Conservation (phyloP, 2,888 invertebrate species). For the Caradrina clavipalpis region DNA sequence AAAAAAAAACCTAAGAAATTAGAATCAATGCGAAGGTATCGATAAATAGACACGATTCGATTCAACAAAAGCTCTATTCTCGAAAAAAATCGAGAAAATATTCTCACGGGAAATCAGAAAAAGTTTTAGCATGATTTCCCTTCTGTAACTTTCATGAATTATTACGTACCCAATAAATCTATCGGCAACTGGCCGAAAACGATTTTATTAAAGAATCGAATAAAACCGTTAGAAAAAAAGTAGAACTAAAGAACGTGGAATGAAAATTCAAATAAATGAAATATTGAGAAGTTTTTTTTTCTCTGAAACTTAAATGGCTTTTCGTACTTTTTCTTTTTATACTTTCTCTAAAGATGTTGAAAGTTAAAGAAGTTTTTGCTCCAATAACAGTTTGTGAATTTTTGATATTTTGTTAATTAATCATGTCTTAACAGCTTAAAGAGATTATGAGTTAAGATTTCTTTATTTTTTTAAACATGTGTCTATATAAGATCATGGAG, state of each 20-base stretch:
- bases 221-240: constrained; percentile 11
- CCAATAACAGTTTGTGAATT: no score
- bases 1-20: no score
- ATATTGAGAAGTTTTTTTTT: background rate
- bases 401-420: no score
- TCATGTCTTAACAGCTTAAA: no score
- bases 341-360: no score
- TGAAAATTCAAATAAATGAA: background rate
- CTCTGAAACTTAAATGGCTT: background rate
- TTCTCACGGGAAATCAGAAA: constrained; percentile 55
- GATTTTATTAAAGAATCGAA: constrained; percentile 9
- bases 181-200: constrained; percentile 15
- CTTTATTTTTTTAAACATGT: no score
- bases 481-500: no score
- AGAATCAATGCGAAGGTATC: no score
- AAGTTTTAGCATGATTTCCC: constrained; percentile 56
- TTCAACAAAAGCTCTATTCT: constrained; percentile 4
- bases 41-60: no score
- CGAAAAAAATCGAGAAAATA: constrained; percentile 13
- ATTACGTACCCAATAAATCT: constrained; percentile 46
- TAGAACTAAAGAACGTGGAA: background rate
- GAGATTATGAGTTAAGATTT: no score
- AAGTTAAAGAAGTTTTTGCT: no score
- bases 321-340: background rate
- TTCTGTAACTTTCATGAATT: constrained; percentile 43